phyloP scores from a whole-genome alignment of 1,140 invertebrate species.

The Choristoneura fumiferana region DNA sequence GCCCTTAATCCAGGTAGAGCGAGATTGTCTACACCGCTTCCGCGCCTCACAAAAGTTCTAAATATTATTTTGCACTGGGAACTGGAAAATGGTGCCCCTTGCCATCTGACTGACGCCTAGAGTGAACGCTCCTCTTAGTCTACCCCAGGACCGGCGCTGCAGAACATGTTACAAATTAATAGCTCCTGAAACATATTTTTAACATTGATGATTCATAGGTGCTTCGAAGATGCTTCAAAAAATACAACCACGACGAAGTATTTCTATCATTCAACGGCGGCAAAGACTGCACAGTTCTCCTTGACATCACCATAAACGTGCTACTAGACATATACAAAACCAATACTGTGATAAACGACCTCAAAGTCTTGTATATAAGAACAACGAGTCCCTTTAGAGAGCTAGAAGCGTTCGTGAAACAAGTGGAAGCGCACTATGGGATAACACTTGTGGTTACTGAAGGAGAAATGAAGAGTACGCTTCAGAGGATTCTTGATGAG shows the following conservation, averaged over 20 bases:
- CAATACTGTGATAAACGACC: slow-evolving; percentile 44
- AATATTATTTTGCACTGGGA: too few relatives aligned
- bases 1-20: too few relatives aligned
- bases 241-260: slow-evolving; percentile 84
- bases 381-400: slow-evolving; percentile 89
- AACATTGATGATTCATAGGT: too few relatives aligned
- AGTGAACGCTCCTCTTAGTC: too few relatives aligned
- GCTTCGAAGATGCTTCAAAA: slow-evolving; percentile 73
- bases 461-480: slow-evolving; percentile 85
- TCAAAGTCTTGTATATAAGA: slow-evolving; percentile 88
- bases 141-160: too few relatives aligned
- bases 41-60: too few relatives aligned
- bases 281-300: slow-evolving; percentile 96
- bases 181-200: too few relatives aligned
- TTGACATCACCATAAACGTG: slow-evolving; percentile 87
- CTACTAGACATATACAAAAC: slow-evolving; percentile 78
- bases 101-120: too few relatives aligned
- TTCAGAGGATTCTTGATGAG: slow-evolving; percentile 81
- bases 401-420: slow-evolving; percentile 90
- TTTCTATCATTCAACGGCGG: slow-evolving; percentile 98
- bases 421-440: slow-evolving; percentile 85
- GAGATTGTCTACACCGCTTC: too few relatives aligned
- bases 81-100: too few relatives aligned
- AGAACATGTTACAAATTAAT: too few relatives aligned
- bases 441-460: slow-evolving; percentile 85